phyloP scores from a whole-genome alignment of 2,113 vertebrate species.

The Leptosomus discolor region DNA sequence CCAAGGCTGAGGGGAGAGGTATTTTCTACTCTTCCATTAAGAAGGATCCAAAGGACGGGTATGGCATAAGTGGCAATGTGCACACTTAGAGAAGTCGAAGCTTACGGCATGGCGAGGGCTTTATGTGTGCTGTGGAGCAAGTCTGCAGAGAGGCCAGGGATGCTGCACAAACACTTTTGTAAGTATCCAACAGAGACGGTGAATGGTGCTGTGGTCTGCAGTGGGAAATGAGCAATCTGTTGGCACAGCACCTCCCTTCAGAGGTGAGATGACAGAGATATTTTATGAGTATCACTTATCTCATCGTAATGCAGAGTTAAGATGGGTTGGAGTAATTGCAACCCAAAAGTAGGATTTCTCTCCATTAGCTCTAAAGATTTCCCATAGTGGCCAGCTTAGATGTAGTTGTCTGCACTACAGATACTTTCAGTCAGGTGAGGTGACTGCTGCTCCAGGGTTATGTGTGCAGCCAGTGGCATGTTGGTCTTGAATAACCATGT shows the following conservation, averaged over 20 bases:
- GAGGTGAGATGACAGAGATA: background rate
- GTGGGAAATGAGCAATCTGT: background rate
- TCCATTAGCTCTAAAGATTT: background rate
- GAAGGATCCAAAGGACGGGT: background rate
- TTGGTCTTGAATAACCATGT: background rate
- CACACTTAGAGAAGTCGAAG: background rate
- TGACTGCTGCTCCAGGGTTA: background rate
- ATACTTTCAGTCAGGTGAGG: background rate
- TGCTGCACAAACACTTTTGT: background rate
- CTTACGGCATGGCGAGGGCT: accelerated
- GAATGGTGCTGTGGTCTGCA: background rate
- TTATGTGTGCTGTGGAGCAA: background rate
- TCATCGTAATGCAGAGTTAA: background rate
- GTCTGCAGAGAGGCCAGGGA: background rate
- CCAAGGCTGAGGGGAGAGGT: background rate
- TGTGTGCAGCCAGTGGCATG: background rate
- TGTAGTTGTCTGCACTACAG: background rate
- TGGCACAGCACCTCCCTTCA: background rate
- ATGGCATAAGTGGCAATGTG: background rate
- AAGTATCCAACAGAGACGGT: background rate
- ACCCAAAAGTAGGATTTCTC: background rate
- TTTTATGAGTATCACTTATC: background rate
- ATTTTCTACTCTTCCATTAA: background rate
- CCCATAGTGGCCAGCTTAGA: background rate
- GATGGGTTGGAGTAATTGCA: background rate